Base-by-base conservation (phyloP, 2,888 invertebrate genomes). In the Cryptus armator region DNA sequence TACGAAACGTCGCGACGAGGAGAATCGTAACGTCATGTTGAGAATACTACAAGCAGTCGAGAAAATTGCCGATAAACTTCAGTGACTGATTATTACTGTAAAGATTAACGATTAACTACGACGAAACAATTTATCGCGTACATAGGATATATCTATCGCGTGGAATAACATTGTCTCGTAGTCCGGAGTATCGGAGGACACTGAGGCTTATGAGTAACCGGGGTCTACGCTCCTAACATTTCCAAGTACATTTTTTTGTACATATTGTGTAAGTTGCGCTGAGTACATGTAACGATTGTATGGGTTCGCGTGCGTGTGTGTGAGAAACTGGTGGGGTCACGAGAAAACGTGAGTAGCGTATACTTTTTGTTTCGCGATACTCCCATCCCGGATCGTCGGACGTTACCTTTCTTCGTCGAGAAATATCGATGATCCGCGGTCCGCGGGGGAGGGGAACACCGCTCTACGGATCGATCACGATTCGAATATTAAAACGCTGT, bases 1-100 rank as follows among this genome's bases (percentile, higher is more conserved):
- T 82, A 89, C 90, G 43, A 90, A 90, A 86, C 87, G 88, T 77
- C 86, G 91, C 43, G 91, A 92, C 86, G 91, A 90, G 86, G 91
- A 92, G 81, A 91, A 91, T 77, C 87, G 90, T 67, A 86, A 85
- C 24, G 89, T 92, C 59, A 89, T 92, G 87, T 72, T 89, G 76
- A 88, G 90, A 83, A 89, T 91, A 86, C 87, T 92, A 37, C 87
- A 89, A 74, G 91, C 91, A 19, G 89, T 92, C 68, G 91, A 92
- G 72, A 90, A 84, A 44, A 91, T 92, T 32, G 90, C 90, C 71
- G 88, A 88, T 10, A 91, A 90, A 81, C 76, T 89, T 67, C 46
- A 87, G 77, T 86, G 72, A 86, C 76, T 75, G 59, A 80, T 48
- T 59, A 59, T 16, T 46, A 16, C 37, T 43, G 37, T 10, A n/a